A percentile compares a stretch with the other conserved stretches of the same genome.
These are phyloP conservation scores for Ormyrus labotus DNA, from an alignment of 2,888 invertebrate genomes.

Conservation along the genomic window DNA sequence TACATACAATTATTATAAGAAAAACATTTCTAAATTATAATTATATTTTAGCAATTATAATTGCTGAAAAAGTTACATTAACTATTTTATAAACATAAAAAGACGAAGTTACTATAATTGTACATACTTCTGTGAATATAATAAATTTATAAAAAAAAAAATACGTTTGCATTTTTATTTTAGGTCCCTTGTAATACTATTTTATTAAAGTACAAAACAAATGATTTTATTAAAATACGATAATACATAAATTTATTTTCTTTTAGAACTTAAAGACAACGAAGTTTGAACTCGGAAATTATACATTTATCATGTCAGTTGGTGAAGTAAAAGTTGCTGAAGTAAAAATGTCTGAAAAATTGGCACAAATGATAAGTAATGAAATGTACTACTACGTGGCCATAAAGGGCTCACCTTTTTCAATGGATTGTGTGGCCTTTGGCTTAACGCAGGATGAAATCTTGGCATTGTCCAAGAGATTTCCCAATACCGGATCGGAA, in stretches of 20 bases:
- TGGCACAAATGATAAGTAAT: conserved; percentile 72
- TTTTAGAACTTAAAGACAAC: conserved; percentile 71
- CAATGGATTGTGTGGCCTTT: conserved; percentile 85
- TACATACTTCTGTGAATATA: background rate
- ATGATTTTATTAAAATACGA: background rate
- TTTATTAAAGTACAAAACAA: background rate
- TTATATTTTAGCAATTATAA: too few species aligned
- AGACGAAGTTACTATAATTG: background rate
- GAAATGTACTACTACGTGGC: conserved; percentile 85
- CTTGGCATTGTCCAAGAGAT: conserved; percentile 83
- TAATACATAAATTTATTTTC: conserved; percentile 55
- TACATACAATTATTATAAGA: background rate
- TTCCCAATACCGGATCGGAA: conserved; percentile 79
- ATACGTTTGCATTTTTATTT: conserved; percentile 13
- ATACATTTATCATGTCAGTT: background rate
- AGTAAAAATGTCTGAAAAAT: conserved; percentile 63
- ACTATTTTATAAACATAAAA: too few species aligned
- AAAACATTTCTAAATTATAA: conserved; percentile 23
- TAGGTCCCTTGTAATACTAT: conserved; percentile 5
- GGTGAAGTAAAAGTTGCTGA: conserved; percentile 22
- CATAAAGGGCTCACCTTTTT: conserved; percentile 87
- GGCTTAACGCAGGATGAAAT: conserved; percentile 85
- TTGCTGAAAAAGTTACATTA: too few species aligned
- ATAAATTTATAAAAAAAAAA: background rate
- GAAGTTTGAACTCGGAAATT: conserved; percentile 63